Evolutionary conservation across 2,888 invertebrate species (phyloP).

Genomic region (Drosophila koepferae): DNA sequence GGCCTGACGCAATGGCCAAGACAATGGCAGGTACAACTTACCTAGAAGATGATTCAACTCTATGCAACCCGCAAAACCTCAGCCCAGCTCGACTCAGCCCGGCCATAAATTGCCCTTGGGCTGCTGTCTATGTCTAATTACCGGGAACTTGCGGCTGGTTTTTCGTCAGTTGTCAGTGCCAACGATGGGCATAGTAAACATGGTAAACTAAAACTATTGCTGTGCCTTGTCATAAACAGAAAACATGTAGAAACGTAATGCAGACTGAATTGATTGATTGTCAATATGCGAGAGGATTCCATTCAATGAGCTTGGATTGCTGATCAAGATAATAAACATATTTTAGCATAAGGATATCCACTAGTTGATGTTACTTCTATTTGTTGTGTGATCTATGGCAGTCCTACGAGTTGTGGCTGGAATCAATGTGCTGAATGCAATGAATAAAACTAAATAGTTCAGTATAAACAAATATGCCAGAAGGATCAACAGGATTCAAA

Average conservation of each 20-base stretch:
- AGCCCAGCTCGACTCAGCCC: conserved; percentile 7
- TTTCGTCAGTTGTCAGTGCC: conserved; percentile 14
- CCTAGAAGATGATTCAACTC: conserved; percentile 69
- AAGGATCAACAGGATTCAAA: too few relatives aligned
- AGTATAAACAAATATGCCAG: too few relatives aligned
- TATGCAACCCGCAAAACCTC: conserved; percentile 78
- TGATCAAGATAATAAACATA: too few relatives aligned
- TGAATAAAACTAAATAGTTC: too few relatives aligned
- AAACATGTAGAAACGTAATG: neutral
- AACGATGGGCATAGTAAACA: conserved; percentile 15
- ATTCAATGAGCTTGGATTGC: neutral
- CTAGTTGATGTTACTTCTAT: too few relatives aligned
- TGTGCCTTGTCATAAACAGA: conserved; percentile 24
- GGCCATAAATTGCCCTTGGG: conserved; percentile 47
- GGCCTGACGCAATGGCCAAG: conserved; percentile 57
- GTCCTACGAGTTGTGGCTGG: too few relatives aligned
- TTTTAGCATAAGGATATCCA: too few relatives aligned
- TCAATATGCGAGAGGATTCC: too few relatives aligned
- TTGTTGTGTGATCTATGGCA: too few relatives aligned
- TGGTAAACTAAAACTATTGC: conserved; percentile 26
- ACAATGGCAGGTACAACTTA: conserved; percentile 63
- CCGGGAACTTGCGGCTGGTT: conserved; percentile 38
- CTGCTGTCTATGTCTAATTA: conserved; percentile 37
- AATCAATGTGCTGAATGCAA: too few relatives aligned
- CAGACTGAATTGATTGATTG: too few relatives aligned